These are phyloP conservation scores for Potamarius usumacintae DNA, from an alignment of 2,113 vertebrate species.

Conservation along the genomic window DNA sequence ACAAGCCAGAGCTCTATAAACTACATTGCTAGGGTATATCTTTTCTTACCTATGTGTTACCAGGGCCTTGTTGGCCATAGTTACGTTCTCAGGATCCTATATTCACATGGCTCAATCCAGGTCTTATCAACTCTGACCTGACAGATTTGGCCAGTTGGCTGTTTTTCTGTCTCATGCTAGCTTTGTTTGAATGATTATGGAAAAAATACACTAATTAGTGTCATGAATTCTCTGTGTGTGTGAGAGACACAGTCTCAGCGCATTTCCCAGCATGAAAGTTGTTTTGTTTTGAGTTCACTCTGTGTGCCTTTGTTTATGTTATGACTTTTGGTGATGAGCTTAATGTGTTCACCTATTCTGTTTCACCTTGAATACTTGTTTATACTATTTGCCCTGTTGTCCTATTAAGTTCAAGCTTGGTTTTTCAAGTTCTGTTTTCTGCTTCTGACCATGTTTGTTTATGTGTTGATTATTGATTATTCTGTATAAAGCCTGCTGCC, in stretches of 20 bases:
- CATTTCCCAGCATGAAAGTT: neutral
- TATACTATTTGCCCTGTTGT: neutral
- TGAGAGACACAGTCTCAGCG: neutral
- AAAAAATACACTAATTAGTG: neutral
- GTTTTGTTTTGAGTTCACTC: neutral
- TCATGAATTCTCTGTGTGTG: neutral
- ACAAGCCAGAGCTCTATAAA: neutral
- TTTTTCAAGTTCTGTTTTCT: neutral
- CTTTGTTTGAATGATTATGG: neutral
- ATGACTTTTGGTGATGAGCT: neutral
- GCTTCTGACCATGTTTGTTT: neutral
- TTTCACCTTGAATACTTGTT: neutral
- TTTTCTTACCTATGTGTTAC: neutral
- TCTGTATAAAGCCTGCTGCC: neutral
- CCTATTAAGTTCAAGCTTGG: neutral
- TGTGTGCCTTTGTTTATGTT: neutral
- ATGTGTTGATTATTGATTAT: neutral
- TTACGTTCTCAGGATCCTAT: neutral
- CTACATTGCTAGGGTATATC: neutral
- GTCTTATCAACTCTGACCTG: neutral
- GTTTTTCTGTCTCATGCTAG: neutral
- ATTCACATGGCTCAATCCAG: neutral
- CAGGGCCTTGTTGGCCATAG: neutral
- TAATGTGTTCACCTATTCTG: neutral
- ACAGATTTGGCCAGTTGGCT: neutral